Base-by-base conservation (phyloP, 2,797 vertebrate species). In the Liasis olivaceus region DNA sequence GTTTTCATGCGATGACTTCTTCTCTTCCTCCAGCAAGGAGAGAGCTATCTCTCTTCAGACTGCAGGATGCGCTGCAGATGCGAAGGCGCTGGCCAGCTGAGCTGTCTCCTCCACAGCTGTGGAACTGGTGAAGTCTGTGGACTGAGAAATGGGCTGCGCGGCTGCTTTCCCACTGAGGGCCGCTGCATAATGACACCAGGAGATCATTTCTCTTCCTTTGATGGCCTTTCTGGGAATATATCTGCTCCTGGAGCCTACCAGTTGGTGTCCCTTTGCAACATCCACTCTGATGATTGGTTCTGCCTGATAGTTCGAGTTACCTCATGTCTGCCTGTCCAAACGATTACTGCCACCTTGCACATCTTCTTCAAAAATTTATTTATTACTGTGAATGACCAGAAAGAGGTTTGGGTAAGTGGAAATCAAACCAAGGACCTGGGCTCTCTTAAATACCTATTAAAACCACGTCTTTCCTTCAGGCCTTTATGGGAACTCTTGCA, bases 381-480 rank as follows among this genome's bases (percentile, higher is more conserved):
- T 0, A 93, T 98, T n/a, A 92, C 97, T 0, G 96, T 99, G 89
- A 98, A 97, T 42, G 96, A 64, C 81, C 86, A 94, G 54, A 97
- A 95, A 0, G 88, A 92, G 1, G 95, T 96, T 42, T 98, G 98
- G 98, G 98, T 98, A 95, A 98, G 98, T 84, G 28, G 12, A 47
- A 72, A 15, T 14, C 20, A 66, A 15, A 87, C 4, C 13, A 69
- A 54, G 36, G 58, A 62, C 51, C 17, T 28, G 0, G 4, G 4
- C 15, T 15, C 20, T 87, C 42, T n/a, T 15, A n/a, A 28, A 13
- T 58, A n/a, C 0, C 47, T n/a, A 28, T 72, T 87, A 42, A 20
- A 8, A n/a, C 7, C 42, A 24, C 17, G 15, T 22, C 15, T 7
- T 51, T 54, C 11, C 26, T 89, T 56, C 2, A 2, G 8, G 12